Percentiles rank a stretch among this genome's conserved stretches.
phyloP scores from a whole-genome alignment of 2,888 invertebrate species.

The Teleiodes luculella region DNA sequence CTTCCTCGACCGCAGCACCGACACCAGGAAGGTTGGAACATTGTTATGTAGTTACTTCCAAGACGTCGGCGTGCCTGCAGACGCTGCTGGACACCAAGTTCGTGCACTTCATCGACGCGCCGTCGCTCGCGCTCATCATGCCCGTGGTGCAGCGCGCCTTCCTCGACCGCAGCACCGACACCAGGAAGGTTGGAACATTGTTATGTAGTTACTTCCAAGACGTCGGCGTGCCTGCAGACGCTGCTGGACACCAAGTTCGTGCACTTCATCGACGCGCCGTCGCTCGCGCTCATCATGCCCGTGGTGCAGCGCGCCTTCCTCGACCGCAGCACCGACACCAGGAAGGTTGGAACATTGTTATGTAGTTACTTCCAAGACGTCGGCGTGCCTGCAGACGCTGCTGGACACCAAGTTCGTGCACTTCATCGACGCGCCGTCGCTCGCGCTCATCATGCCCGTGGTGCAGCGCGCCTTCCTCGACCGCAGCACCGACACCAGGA shows the following conservation, averaged over 20 bases:
- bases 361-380: no score
- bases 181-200: no score
- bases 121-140: slow-evolving; percentile 99
- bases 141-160: slow-evolving; percentile 99
- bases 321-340: slow-evolving; percentile 97
- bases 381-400: slow-evolving; percentile 93
- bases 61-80: slow-evolving; percentile 95
- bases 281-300: slow-evolving; percentile 99
- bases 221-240: slow-evolving; percentile 94
- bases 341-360: no score
- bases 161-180: slow-evolving; percentile 98
- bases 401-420: slow-evolving; percentile 98
- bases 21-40: slow-evolving; percentile 98
- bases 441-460: slow-evolving; percentile 99
- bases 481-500: slow-evolving; percentile 97
- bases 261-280: slow-evolving; percentile 99
- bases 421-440: slow-evolving; percentile 98
- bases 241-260: slow-evolving; percentile 97
- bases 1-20: slow-evolving; percentile 97
- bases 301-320: slow-evolving; percentile 98
- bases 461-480: slow-evolving; percentile 98
- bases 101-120: slow-evolving; percentile 99
- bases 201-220: no score
- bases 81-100: slow-evolving; percentile 97
- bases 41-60: no score